Conservation (phyloP, 2,113 vertebrate genomes). For the Grantiella picta region DNA sequence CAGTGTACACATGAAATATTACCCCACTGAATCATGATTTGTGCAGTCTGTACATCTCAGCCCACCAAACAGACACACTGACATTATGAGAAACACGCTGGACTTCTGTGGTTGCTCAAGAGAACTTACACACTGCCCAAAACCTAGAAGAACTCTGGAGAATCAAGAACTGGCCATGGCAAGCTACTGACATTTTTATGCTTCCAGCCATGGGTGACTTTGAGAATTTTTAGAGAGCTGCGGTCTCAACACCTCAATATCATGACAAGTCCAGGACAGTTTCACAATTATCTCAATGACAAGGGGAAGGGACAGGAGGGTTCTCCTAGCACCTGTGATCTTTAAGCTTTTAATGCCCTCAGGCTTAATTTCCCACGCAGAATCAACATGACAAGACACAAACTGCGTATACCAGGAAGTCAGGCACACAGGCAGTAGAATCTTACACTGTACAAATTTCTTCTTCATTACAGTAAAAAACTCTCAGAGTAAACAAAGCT, state of each 20-base stretch:
- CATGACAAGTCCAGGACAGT: background rate
- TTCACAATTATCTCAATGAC: background rate
- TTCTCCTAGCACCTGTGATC: background rate
- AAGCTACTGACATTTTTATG: background rate
- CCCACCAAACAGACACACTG: background rate
- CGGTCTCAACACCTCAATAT: background rate
- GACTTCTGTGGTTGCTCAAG: background rate
- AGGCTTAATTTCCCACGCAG: background rate
- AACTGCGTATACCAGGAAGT: background rate
- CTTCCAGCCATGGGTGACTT: background rate
- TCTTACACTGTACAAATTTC: background rate
- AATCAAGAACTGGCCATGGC: background rate
- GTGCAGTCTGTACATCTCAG: background rate
- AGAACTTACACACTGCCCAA: background rate
- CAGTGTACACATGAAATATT: rapidly evolving
- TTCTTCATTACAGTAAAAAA: background rate
- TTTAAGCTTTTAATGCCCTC: background rate
- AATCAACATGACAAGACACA: background rate
- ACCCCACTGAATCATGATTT: background rate
- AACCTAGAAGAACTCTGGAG: background rate
- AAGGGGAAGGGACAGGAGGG: background rate
- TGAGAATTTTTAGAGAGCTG: background rate
- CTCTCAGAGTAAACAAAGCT: background rate
- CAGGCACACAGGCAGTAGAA: background rate
- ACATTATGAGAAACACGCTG: rapidly evolving